Conservation (phyloP, 2,888 invertebrate species). For the Cryptocephalus moraei region DNA sequence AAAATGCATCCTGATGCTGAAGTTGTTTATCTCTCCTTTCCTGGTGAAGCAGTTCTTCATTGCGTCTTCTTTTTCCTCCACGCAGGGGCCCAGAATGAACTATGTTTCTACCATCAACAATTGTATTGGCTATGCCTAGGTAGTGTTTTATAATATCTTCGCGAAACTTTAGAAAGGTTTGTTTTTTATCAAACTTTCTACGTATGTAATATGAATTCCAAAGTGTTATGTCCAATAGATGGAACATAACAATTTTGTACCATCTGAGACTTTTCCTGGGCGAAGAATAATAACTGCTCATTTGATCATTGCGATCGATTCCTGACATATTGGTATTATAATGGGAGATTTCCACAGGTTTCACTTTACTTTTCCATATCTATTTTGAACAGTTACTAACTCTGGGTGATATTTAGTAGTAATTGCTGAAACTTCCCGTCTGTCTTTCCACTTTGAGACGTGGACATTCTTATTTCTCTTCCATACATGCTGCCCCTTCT, state of each 20-base stretch:
- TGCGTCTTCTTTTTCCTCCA: no score
- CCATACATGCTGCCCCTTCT: slow-evolving; percentile 1
- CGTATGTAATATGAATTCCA: slow-evolving; percentile 2
- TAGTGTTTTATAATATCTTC: not conserved
- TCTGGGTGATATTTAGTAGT: slow-evolving; percentile 21
- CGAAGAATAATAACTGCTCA: slow-evolving; percentile 7
- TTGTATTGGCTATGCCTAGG: no score
- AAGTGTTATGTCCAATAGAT: slow-evolving; percentile 5
- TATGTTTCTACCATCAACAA: no score
- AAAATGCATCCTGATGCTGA: not conserved
- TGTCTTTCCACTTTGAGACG: slow-evolving; percentile 2
- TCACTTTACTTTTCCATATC: no score
- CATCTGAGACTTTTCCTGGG: slow-evolving; percentile 8
- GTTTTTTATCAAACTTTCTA: not conserved
- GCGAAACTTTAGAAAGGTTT: not conserved
- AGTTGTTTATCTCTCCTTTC: no score
- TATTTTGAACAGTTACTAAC: slow-evolving; percentile 12
- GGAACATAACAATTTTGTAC: slow-evolving; percentile 7
- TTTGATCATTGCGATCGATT: slow-evolving; percentile 7
- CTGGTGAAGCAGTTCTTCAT: no score
- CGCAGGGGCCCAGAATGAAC: no score
- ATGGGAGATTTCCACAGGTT: slow-evolving; percentile 5
- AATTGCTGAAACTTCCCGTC: slow-evolving; percentile 14
- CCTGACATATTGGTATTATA: slow-evolving; percentile 7
- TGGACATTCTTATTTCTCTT: slow-evolving; percentile 1